Evolutionary conservation across 2,888 invertebrate species (phyloP).

Genomic region (Limulus polyphemus): DNA sequence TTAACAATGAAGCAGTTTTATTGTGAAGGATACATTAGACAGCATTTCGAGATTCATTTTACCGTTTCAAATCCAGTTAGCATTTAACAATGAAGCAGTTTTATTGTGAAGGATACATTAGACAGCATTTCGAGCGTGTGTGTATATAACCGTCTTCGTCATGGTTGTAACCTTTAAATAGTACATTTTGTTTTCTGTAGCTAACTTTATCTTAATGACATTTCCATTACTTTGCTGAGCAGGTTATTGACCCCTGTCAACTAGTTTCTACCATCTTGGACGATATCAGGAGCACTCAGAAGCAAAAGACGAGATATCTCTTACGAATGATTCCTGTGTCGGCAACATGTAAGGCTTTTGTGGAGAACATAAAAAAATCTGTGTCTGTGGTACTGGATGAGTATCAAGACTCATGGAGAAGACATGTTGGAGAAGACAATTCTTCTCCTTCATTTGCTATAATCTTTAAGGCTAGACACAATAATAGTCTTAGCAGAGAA

Average conservation of each 20-base stretch:
- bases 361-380: constrained; percentile 57
- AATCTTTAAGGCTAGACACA: not conserved
- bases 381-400: constrained; percentile 52
- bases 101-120: no score
- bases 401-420: constrained; percentile 19
- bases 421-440: not conserved
- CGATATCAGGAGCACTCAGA: constrained; percentile 53
- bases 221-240: constrained; percentile 15
- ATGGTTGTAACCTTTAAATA: no score
- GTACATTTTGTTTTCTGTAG: no score
- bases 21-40: no score
- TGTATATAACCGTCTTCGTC: no score
- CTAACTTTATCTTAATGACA: no score
- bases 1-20: no score
- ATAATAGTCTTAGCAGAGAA: constrained; percentile 52
- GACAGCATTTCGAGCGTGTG: no score
- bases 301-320: constrained; percentile 60
- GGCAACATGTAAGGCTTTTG: constrained; percentile 62
- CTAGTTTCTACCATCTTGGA: constrained; percentile 57
- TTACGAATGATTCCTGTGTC: constrained; percentile 68
- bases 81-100: no score
- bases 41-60: no score
- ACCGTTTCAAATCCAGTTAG: no score
- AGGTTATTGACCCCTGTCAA: constrained; percentile 56
- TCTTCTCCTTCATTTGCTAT: not conserved